A percentile compares a stretch with the other conserved stretches of the same genome.
These are phyloP conservation scores for Ahaetulla prasina DNA, from an alignment of 2,113 vertebrate species.

Conservation along the genomic window DNA sequence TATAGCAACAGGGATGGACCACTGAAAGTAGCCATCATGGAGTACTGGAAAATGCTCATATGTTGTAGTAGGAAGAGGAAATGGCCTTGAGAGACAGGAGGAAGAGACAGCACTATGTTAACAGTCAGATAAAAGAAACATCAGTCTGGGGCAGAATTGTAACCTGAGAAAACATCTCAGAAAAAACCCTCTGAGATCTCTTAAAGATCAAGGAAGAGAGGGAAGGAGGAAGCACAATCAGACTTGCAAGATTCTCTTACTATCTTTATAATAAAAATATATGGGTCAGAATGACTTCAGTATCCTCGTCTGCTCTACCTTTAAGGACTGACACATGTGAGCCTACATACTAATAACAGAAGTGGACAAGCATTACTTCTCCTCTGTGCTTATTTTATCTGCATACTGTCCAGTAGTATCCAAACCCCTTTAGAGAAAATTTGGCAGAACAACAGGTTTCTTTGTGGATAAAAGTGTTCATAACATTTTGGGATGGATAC, in stretches of 20 bases:
- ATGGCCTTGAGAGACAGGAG: neutral
- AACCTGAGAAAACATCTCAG: neutral
- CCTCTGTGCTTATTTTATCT: neutral
- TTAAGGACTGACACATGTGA: neutral
- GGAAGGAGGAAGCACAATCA: neutral
- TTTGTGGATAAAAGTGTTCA: neutral
- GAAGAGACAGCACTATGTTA: neutral
- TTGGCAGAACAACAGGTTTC: neutral
- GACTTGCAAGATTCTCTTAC: neutral
- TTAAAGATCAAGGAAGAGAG: neutral
- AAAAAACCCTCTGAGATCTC: neutral
- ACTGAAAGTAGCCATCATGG: neutral
- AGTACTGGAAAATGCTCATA: neutral
- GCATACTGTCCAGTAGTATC: neutral
- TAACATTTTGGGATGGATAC: neutral
- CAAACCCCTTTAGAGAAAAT: neutral
- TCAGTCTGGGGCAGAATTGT: neutral
- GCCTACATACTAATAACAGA: neutral
- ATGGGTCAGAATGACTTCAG: neutral
- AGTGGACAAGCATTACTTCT: neutral
- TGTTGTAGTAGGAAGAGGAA: neutral
- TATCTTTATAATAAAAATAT: neutral
- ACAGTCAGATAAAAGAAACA: neutral
- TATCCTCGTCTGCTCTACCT: neutral
- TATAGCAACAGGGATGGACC: neutral